These are phyloP conservation scores for Indri indri DNA, from an alignment of 2,113 vertebrate genomes.

Conservation along the genomic window DNA sequence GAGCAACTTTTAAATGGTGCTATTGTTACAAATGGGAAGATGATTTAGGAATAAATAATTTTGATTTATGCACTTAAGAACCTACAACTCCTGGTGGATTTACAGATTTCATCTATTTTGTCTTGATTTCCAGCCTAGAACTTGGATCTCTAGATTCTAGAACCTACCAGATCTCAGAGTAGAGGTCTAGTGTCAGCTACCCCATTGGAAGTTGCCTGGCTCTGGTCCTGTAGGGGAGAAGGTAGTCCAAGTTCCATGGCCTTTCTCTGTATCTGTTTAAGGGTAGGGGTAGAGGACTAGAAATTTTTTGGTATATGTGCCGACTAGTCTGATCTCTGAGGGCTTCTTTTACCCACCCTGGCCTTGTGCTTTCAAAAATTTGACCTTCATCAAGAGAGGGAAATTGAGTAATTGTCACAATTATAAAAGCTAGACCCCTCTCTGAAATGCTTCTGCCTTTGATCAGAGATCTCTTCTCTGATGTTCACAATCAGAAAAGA, in stretches of 20 bases:
- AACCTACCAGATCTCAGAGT: neutral
- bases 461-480: neutral
- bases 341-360: neutral
- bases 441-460: neutral
- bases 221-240: neutral
- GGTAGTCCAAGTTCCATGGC: neutral
- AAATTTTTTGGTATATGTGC: neutral
- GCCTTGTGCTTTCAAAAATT: neutral
- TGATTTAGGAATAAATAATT: neutral
- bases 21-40: neutral
- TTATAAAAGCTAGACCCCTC: neutral
- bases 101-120: neutral
- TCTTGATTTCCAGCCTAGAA: neutral
- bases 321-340: neutral
- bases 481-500: neutral
- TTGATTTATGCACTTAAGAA: neutral
- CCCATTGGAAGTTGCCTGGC: neutral
- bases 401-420: neutral
- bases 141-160: neutral
- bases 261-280: neutral
- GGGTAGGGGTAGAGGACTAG: neutral
- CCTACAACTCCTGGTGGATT: neutral
- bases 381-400: neutral
- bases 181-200: neutral
- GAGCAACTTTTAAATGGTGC: neutral